Base-by-base conservation (phyloP, 2,113 vertebrate genomes). In the Nyctibius bracteatus region DNA sequence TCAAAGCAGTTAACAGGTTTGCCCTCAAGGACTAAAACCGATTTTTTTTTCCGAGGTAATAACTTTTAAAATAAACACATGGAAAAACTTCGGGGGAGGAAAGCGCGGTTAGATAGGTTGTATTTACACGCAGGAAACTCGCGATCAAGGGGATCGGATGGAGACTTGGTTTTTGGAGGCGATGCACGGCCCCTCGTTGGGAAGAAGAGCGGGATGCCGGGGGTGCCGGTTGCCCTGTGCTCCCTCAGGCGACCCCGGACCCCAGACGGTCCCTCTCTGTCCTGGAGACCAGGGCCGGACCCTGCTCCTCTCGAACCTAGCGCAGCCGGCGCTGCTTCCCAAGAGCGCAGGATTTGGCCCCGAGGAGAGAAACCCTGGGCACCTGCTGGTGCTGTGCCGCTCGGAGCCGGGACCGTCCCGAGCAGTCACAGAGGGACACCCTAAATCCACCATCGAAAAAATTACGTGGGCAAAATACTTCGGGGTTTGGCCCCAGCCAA, bases 1-100 rank as follows among this genome's bases (percentile, higher is more conserved):
- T 74, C 71, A 70, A 62, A 90, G 80, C 47, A 92, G n/a, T 63
- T 67, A 86, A 65, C 59, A 70, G 86, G 81, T 96, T 90, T 91
- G 67, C 92, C 94, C 88, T 86, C 59, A 74, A 96, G 96, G 90
- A 70, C 14, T 19, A 80, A 90, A 95, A 94, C 84, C 14, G 16
- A 72, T 80, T 61, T 39, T n/a, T 37, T 21, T 33, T 43, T 59
- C 24, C 30, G 10, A 86, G 62, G 54, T 88, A 96, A 80, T 68
- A 78, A 58, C 24, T 91, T 88, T 95, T 83, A 0, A 75, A 91
- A 92, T 80, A 94, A 94, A 73, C 82, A 55, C 88, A 27, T 3
- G 16, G 33, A 25, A 86, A 87, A 87, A 28, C 44, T 91, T 79
- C 27, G 31, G 72, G 44, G 41, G 27, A 88, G 66, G 18, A 58